Base-by-base conservation (phyloP, 2,888 invertebrate genomes). In the Andrena bucephala region DNA sequence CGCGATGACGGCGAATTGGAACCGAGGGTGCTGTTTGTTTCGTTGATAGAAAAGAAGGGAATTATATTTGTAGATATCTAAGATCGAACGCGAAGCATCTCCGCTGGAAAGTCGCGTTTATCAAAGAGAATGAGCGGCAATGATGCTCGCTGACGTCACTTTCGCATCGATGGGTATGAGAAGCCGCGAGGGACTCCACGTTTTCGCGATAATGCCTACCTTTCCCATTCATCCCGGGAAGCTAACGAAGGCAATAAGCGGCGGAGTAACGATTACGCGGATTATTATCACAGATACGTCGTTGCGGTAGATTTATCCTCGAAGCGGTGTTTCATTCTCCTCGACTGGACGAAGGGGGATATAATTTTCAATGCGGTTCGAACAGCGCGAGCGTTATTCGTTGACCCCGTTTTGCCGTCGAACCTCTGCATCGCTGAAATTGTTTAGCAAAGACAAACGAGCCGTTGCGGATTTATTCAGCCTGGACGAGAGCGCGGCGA, bases 391-490 rank as follows among this genome's bases (percentile, higher is more conserved):
- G 33, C 16, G 54, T 54, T 75, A 65, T 63, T 48, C 75, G 63
- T 29, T 79, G 78, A 79, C 78, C 78, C 57, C 69, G 63, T 76
- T 79, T 42, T 69, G 54, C 48, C 68, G 4, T 69, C 68, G 57
- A 63, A 63, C 62, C 29, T 63, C 50, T 50, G 76, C 68, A 69
- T 79, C 68, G 78, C 33, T 75, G 29, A 65, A 59, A 76, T 79
- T 79, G 78, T 79, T 79, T 75, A 76, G 68, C 78, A 76, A 76
- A 76, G 76, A 76, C 69, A 76, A 79, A 79, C 76, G 78, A 78
- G 63, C 68, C 33, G 60, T 69, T 6, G 76, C 63, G 50, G 68
- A 72, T 77, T 77, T 77, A 72, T 81, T 77, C 71, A 31, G 5
- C 57, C 54, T 27, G 50, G 42, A 65, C 48, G 79, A 65, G 59